Percentiles rank a stretch among this genome's conserved stretches.
Conservation (phyloP, 2,888 invertebrate species). For the Willowsia nigromaculata region DNA sequence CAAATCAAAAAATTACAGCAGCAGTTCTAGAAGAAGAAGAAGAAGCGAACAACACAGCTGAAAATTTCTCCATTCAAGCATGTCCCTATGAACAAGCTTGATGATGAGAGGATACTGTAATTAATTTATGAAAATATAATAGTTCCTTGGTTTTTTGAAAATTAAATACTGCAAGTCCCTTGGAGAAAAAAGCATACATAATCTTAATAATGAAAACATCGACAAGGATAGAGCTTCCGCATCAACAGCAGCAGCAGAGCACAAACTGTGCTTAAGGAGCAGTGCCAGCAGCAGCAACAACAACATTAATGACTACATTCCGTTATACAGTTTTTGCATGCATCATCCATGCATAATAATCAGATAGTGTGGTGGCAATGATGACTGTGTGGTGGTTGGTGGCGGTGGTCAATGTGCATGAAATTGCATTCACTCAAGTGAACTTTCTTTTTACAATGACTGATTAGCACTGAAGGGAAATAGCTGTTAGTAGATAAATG, state of each 20-base stretch:
- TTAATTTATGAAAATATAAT: no score
- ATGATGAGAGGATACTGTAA: no score
- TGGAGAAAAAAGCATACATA: not conserved
- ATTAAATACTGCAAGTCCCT: not conserved
- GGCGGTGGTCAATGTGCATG: conserved; percentile 31
- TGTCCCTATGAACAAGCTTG: no score
- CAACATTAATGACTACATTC: conserved; percentile 36
- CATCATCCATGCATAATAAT: conserved; percentile 44
- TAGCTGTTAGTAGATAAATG: not conserved
- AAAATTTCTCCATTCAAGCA: no score
- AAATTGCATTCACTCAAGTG: conserved; percentile 6
- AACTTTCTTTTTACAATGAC: conserved; percentile 2
- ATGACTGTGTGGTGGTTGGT: conserved; percentile 29
- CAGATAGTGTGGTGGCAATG: conserved; percentile 26
- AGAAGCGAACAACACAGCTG: no score
- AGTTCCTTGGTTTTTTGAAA: not conserved
- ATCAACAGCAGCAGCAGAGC: conserved; percentile 35
- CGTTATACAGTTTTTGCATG: conserved; percentile 33
- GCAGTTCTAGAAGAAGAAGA: not conserved
- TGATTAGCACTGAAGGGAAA: conserved; percentile 3
- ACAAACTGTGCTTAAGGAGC: conserved; percentile 34
- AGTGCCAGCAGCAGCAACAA: conserved; percentile 33
- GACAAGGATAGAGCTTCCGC: conserved; percentile 68
- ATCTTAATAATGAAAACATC: conserved; percentile 38
- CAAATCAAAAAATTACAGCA: no score